Conservation (phyloP, 1,140 invertebrate genomes). For the Diuraphis noxia region DNA sequence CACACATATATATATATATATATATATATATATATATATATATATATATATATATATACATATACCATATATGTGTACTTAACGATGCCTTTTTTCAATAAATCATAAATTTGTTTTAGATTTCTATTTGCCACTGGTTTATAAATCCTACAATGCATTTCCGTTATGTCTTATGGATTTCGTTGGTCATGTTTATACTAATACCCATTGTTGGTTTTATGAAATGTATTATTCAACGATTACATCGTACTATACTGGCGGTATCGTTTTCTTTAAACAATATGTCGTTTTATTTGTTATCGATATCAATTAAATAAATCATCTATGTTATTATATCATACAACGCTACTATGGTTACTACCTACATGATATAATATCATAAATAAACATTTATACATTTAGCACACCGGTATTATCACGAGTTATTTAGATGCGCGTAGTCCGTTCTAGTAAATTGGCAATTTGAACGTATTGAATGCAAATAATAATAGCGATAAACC, state of each 20-base stretch:
- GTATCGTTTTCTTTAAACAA: neutral
- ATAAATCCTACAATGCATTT: neutral
- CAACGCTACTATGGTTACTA: neutral
- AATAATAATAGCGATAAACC: neutral
- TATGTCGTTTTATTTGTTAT: neutral
- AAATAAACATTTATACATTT: neutral
- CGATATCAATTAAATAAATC: neutral
- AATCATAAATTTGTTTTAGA: slow-evolving; percentile 3
- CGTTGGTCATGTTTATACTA: neutral
- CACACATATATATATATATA: neutral
- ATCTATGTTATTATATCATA: neutral
- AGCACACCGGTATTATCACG: neutral
- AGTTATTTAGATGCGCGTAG: neutral
- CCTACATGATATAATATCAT: neutral
- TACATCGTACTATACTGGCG: neutral
- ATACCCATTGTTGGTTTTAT: neutral
- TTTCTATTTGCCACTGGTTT: neutral
- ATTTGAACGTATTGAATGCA: neutral
- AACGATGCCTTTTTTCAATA: neutral
- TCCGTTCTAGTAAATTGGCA: neutral
- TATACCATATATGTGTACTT: neutral
- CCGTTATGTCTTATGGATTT: neutral
- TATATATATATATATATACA: neutral
- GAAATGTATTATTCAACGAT: neutral
- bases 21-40: neutral